Conservation (phyloP, 2,888 invertebrate genomes). For the Phortica magna region DNA sequence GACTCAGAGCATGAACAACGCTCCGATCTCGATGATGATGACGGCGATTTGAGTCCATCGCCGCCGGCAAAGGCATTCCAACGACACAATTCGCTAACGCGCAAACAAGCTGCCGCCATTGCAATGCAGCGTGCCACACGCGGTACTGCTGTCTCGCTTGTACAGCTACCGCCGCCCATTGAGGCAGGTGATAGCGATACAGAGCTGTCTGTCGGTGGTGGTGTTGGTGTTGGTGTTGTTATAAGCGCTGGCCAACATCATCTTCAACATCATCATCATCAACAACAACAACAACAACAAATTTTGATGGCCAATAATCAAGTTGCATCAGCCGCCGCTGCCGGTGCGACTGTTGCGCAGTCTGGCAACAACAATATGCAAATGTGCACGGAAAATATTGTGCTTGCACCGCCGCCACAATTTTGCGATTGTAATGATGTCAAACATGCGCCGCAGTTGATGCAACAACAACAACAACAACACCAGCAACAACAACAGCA, state of each 20-base stretch:
- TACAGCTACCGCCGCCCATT: slow-evolving; percentile 89
- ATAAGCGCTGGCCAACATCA: slow-evolving; percentile 52
- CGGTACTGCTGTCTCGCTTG: slow-evolving; percentile 85
- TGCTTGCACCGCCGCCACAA: slow-evolving; percentile 92
- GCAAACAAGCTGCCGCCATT: slow-evolving; percentile 82
- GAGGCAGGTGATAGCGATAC: slow-evolving; percentile 85
- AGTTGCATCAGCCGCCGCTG: slow-evolving; percentile 42
- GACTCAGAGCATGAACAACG: slow-evolving; percentile 76
- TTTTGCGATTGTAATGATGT: slow-evolving; percentile 87
- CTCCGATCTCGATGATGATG: slow-evolving; percentile 74
- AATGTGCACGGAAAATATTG: slow-evolving; percentile 80
- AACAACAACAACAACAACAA: slow-evolving; percentile 46
- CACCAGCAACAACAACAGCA: slow-evolving; percentile 60
- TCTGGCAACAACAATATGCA: slow-evolving; percentile 68
- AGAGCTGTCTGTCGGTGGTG: slow-evolving; percentile 75
- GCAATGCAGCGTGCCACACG: slow-evolving; percentile 81
- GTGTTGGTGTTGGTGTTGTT: background rate
- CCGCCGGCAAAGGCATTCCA: slow-evolving; percentile 80
- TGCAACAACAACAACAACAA: slow-evolving; percentile 69
- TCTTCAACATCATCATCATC: slow-evolving; percentile 37
- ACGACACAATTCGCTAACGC: slow-evolving; percentile 82
- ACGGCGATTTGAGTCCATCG: slow-evolving; percentile 78
- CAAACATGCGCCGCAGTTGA: slow-evolving; percentile 72
- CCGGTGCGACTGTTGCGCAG: slow-evolving; percentile 53
- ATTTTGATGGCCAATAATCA: background rate